phyloP scores from a whole-genome alignment of 2,888 invertebrate species.

The Druceiella hillmani region DNA sequence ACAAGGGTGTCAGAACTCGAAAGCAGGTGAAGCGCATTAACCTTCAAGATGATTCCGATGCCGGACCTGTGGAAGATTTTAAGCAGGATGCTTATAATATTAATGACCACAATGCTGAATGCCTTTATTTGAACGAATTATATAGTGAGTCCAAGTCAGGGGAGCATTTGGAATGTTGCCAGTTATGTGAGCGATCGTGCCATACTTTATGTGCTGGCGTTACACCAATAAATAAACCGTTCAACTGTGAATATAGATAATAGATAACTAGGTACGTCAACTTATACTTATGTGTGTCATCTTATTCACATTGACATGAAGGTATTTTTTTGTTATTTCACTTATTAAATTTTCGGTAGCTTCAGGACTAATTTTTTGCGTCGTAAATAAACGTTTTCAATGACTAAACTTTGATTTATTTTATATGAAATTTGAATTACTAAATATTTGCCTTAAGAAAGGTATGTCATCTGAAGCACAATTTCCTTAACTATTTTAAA shows the following conservation, averaged over 20 bases:
- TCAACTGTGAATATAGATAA: neutral
- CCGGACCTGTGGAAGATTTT: constrained; percentile 1
- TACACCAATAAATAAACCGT: neutral
- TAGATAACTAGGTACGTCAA: constrained; percentile 1
- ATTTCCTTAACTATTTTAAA: too few relatives aligned
- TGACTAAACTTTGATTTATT: neutral
- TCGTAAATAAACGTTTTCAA: neutral
- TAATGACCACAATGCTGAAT: neutral
- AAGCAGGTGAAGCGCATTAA: constrained; percentile 1
- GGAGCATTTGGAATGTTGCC: neutral
- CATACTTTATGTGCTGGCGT: constrained; percentile 1
- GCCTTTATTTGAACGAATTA: too few relatives aligned
- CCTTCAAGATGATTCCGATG: constrained; percentile 1
- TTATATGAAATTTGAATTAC: neutral
- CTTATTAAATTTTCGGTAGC: neutral
- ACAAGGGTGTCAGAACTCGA: constrained; percentile 1
- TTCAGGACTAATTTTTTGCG: neutral
- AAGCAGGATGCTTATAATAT: neutral
- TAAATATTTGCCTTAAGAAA: constrained; percentile 1
- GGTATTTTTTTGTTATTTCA: neutral
- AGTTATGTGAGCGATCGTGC: constrained; percentile 1
- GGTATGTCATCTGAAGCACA: neutral
- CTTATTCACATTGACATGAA: neutral
- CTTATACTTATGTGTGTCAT: neutral
- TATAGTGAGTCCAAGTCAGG: neutral